These are phyloP conservation scores for Erpetoichthys calabaricus DNA, from an alignment of 2,797 vertebrate genomes.

Conservation along the genomic window DNA sequence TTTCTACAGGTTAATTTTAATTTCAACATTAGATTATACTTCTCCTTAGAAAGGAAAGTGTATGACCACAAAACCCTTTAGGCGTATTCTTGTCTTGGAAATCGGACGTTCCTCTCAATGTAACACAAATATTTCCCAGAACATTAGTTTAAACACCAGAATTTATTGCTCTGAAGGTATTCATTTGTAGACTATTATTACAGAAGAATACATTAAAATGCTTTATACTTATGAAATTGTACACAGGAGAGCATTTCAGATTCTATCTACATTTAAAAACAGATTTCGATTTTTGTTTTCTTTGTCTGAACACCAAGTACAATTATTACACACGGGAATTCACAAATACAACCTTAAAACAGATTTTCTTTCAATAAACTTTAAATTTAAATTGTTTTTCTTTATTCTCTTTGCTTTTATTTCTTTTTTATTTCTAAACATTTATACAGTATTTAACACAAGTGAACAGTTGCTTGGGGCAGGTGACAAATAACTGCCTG, in stretches of 20 bases:
- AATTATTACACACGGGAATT: not conserved
- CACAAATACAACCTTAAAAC: not conserved
- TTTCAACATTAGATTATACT: too few relatives aligned
- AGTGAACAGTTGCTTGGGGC: not conserved
- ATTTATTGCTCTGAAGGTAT: not conserved
- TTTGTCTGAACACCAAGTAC: not conserved
- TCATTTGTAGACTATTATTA: not conserved
- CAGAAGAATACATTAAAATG: not conserved
- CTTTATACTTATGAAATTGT: not conserved
- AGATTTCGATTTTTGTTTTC: not conserved
- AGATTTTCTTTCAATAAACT: not conserved
- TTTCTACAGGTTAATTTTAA: too few relatives aligned
- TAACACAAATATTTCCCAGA: too few relatives aligned
- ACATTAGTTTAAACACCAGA: not conserved
- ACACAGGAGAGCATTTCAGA: not conserved
- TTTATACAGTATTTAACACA: not conserved
- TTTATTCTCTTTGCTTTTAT: not conserved
- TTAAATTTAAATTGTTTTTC: not conserved
- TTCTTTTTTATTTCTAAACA: not conserved
- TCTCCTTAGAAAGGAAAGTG: too few relatives aligned
- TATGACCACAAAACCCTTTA: too few relatives aligned
- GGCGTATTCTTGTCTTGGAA: too few relatives aligned
- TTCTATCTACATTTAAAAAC: not conserved
- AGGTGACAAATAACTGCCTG: too few relatives aligned
- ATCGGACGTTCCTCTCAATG: too few relatives aligned